Conservation (phyloP, 2,888 invertebrate species). For the Eurois occulta region DNA sequence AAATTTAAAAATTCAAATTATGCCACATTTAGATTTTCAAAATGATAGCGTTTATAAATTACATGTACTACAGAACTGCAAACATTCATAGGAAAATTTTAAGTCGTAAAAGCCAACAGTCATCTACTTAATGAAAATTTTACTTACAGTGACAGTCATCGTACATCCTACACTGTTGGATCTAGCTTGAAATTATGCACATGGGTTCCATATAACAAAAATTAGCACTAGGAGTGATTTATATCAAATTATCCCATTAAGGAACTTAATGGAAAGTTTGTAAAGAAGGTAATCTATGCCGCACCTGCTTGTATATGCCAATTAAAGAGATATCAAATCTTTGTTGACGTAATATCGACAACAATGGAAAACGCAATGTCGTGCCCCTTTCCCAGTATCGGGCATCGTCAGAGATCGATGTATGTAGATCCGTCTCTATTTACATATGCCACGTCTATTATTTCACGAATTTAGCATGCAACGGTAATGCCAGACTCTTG, state of each 20-base stretch:
- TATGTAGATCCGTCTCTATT: conserved; percentile 86
- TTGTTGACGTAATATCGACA: conserved; percentile 56
- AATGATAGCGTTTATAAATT: not conserved
- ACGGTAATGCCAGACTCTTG: conserved; percentile 69
- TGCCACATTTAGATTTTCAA: not conserved
- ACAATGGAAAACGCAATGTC: conserved; percentile 76
- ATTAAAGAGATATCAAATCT: not conserved
- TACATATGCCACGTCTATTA: conserved; percentile 88
- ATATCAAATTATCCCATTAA: not conserved
- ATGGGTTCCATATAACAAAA: not conserved
- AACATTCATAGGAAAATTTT: not conserved
- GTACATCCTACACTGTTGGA: not conserved
- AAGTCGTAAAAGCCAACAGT: not conserved
- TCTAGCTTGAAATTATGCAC: not conserved
- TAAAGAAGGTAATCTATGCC: too few relatives aligned
- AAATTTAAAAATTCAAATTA: not conserved
- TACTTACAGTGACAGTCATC: not conserved
- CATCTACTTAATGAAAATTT: not conserved
- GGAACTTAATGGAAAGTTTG: not conserved
- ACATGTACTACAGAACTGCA: not conserved
- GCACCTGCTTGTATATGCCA: too few relatives aligned
- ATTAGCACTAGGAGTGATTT: not conserved
- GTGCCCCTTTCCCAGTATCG: conserved; percentile 80
- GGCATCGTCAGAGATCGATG: conserved; percentile 83
- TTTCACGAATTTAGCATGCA: conserved; percentile 82